Evolutionary conservation across 2,888 invertebrate species (phyloP).

Genomic region (Diabrotica balteata): DNA sequence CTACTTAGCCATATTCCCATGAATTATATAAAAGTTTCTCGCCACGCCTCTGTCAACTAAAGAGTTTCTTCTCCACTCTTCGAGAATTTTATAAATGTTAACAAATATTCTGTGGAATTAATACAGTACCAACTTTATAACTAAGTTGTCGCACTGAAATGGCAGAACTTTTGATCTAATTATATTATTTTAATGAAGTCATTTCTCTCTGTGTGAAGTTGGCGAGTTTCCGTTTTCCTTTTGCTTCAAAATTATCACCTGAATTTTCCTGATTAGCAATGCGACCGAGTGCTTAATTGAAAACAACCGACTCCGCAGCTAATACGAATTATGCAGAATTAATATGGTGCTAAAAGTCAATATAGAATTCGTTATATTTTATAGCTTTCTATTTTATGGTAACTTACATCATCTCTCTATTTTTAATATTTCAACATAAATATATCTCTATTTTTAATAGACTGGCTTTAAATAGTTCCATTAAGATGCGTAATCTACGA

Average conservation of each 20-base stretch:
- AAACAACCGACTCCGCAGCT: slow-evolving; percentile 4
- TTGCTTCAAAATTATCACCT: slow-evolving; percentile 24
- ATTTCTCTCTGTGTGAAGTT: slow-evolving; percentile 23
- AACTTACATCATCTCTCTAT: too few relatives aligned
- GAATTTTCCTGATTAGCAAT: slow-evolving; percentile 19
- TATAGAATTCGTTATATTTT: too few relatives aligned
- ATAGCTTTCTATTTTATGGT: too few relatives aligned
- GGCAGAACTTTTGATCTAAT: slow-evolving; percentile 36
- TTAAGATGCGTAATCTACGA: too few relatives aligned
- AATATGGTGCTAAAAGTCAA: too few relatives aligned
- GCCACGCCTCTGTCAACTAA: neutral
- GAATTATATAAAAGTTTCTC: too few relatives aligned
- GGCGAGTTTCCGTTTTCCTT: slow-evolving; percentile 17
- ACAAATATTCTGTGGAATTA: slow-evolving; percentile 45
- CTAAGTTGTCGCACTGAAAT: slow-evolving; percentile 32
- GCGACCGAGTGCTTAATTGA: slow-evolving; percentile 7
- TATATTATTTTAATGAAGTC: slow-evolving; percentile 32
- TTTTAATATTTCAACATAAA: too few relatives aligned
- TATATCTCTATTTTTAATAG: too few relatives aligned
- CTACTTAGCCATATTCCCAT: too few relatives aligned
- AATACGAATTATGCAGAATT: neutral
- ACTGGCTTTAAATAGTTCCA: too few relatives aligned
- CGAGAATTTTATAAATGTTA: slow-evolving; percentile 48
- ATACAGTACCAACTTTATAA: slow-evolving; percentile 40
- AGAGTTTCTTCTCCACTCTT: slow-evolving; percentile 25